These are phyloP conservation scores for Cotesia chilonis DNA, from an alignment of 1,140 invertebrate species.

Conservation along the genomic window DNA sequence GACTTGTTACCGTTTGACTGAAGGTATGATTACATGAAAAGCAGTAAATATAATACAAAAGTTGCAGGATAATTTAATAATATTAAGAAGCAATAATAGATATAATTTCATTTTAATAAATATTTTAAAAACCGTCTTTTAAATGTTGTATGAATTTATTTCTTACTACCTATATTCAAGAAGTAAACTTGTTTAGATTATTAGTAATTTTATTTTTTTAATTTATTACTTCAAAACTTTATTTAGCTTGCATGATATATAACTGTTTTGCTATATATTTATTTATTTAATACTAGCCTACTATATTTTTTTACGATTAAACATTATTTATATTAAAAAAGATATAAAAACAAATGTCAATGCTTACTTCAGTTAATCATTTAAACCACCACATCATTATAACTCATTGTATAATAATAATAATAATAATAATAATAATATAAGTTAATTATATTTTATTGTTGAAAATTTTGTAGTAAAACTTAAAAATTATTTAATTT, in stretches of 20 bases:
- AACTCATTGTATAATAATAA: no score
- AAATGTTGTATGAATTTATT: conserved; percentile 59
- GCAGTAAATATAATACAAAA: conserved; percentile 53
- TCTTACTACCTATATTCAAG: conserved; percentile 48
- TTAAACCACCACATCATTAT: no score
- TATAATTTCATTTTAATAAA: conserved; percentile 63
- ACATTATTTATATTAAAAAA: neutral
- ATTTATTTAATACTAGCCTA: conserved; percentile 11
- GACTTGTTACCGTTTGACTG: neutral
- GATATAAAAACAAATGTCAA: no score
- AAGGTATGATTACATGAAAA: conserved; percentile 47
- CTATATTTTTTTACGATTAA: neutral
- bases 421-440: no score
- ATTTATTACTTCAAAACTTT: neutral
- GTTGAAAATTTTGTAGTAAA: no score
- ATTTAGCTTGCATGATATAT: conserved; percentile 32
- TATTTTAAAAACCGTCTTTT: conserved; percentile 59
- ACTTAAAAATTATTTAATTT: no score
- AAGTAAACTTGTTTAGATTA: conserved; percentile 14
- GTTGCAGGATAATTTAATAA: conserved; percentile 56
- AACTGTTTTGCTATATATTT: conserved; percentile 22
- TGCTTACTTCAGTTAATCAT: no score
- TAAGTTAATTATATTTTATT: no score
- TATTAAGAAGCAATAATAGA: conserved; percentile 61
- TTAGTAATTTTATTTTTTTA: conserved; percentile 7